Conservation (phyloP, 2,888 invertebrate species). For the Agrochola litura region DNA sequence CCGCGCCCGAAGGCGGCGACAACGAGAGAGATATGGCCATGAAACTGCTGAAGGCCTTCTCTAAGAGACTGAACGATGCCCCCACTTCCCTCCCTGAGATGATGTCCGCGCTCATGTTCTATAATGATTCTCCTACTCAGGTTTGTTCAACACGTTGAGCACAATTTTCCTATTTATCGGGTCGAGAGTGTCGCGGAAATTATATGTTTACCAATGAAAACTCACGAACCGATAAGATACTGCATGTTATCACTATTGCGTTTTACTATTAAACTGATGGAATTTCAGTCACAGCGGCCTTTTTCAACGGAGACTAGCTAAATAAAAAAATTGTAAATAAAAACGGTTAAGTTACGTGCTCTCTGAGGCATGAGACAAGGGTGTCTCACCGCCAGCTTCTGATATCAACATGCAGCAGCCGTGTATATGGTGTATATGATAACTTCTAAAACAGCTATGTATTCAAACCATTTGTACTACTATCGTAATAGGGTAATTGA, state of each 20-base stretch:
- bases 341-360: neutral
- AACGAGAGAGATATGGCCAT: slow-evolving; percentile 90
- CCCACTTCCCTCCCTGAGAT: slow-evolving; percentile 95
- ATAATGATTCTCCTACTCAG: slow-evolving; percentile 93
- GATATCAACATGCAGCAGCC: neutral
- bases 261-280: neutral
- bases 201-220: neutral
- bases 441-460: neutral
- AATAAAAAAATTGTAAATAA: too few relatives aligned
- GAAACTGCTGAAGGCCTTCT: slow-evolving; percentile 91
- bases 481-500: neutral
- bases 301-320: neutral
- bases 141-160: slow-evolving; percentile 79
- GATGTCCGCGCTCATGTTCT: slow-evolving; percentile 93
- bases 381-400: neutral
- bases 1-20: slow-evolving; percentile 81
- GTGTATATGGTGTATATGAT: neutral
- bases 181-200: neutral
- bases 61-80: slow-evolving; percentile 91
- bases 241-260: neutral
- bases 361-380: neutral
- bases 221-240: neutral
- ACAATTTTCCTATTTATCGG: neutral
- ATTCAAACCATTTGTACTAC: neutral
- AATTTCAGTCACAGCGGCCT: neutral